Percentiles rank a stretch among this genome's conserved stretches.
These are phyloP conservation scores for Saccostrea cuccullata DNA, from an alignment of 1,140 invertebrate genomes.

Conservation along the genomic window DNA sequence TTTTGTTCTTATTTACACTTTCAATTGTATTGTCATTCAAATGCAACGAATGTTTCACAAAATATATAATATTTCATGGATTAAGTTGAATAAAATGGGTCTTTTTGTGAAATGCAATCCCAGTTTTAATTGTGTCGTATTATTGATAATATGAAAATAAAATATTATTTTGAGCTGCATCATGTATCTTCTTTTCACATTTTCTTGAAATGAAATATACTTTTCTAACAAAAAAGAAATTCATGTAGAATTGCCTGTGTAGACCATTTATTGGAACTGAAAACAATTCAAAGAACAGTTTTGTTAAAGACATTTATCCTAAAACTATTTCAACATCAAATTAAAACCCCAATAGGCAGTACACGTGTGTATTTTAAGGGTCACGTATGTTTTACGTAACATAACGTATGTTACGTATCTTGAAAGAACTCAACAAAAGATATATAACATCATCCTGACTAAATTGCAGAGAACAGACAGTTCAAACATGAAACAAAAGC, in stretches of 20 bases:
- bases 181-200: neutral
- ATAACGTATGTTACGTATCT: constrained; percentile 9
- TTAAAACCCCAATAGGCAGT: neutral
- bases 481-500: neutral
- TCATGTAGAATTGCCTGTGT: neutral
- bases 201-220: neutral
- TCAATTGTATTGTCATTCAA: neutral
- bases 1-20: constrained; percentile 23
- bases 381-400: constrained; percentile 5
- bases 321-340: neutral
- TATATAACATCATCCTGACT: neutral
- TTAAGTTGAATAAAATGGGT: constrained; percentile 1
- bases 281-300: constrained; percentile 7
- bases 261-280: neutral
- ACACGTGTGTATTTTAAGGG: neutral
- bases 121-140: neutral
- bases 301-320: neutral
- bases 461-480: neutral
- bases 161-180: constrained; percentile 19
- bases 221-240: neutral
- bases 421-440: constrained; percentile 14
- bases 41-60: constrained; percentile 16
- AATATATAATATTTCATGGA: neutral
- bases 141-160: neutral
- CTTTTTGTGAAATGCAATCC: neutral